These are phyloP conservation scores for Sepioteuthis lessoniana DNA, from an alignment of 2,888 invertebrate genomes.

Conservation along the genomic window DNA sequence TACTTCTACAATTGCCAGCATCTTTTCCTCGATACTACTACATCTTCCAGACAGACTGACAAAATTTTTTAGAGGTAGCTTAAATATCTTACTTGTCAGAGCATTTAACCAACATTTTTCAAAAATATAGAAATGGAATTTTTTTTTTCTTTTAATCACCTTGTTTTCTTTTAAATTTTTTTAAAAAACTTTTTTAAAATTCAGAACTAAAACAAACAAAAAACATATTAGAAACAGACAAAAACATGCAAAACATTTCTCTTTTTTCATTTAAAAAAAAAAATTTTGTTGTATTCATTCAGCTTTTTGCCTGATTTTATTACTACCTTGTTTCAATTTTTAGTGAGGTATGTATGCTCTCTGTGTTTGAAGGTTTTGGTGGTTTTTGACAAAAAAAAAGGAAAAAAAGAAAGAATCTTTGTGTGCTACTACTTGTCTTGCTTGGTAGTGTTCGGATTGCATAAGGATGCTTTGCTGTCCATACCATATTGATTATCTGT, in stretches of 20 bases:
- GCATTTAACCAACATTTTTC: not conserved
- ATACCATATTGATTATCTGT: not conserved
- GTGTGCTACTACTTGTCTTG: not conserved
- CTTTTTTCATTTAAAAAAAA: not conserved
- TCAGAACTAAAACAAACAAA: not conserved
- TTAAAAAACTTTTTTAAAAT: not conserved
- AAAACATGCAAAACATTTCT: not conserved
- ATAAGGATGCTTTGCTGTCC: not conserved
- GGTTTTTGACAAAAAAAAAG: not conserved
- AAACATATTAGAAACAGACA: not conserved
- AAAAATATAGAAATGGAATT: too few species aligned
- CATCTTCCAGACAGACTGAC: not conserved
- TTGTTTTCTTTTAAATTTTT: not conserved
- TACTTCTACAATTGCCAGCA: not conserved
- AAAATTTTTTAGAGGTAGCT: not conserved
- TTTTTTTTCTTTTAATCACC: too few species aligned
- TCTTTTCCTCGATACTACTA: not conserved
- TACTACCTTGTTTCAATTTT: not conserved
- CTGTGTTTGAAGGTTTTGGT: not conserved
- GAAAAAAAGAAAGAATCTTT: too few species aligned
- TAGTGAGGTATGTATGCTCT: not conserved
- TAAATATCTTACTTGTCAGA: slow-evolving; percentile 2
- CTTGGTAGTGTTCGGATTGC: not conserved
- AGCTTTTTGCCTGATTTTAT: not conserved
- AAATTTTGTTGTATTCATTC: not conserved